Conservation (phyloP, 2,888 invertebrate species). For the Archaeoteleia sp. region DNA sequence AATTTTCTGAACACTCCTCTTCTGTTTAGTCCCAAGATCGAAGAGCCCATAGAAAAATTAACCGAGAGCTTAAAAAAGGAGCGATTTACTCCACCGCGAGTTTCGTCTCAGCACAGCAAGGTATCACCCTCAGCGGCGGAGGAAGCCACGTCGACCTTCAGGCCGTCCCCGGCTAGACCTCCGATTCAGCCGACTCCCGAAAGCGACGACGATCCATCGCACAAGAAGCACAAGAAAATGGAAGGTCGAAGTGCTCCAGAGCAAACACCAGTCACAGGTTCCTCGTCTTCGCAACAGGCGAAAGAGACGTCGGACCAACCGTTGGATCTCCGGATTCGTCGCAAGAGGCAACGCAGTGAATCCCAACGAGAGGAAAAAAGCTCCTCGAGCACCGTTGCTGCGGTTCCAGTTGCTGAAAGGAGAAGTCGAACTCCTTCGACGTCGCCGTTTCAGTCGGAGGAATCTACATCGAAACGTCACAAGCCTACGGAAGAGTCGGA, state of each 20-base stretch:
- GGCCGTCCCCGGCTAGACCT: conserved; percentile 82
- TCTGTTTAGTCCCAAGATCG: conserved; percentile 80
- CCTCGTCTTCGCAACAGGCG: conserved; percentile 24
- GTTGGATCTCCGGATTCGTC: conserved; percentile 67
- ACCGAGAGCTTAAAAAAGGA: conserved; percentile 78
- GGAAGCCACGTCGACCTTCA: conserved; percentile 79
- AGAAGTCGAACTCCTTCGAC: conserved; percentile 54
- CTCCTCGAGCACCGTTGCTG: conserved; percentile 5
- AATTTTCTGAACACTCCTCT: conserved; percentile 80
- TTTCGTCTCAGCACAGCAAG: conserved; percentile 76
- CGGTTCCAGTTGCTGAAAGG: conserved; percentile 27
- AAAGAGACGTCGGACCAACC: conserved; percentile 64
- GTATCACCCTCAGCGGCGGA: conserved; percentile 82
- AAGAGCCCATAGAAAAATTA: conserved; percentile 76
- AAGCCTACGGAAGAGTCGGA: conserved; percentile 55
- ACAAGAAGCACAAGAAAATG: conserved; percentile 28
- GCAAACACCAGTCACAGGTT: conserved; percentile 9
- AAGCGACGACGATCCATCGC: conserved; percentile 62
- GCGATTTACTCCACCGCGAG: conserved; percentile 78
- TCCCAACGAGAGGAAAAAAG: conserved; percentile 14
- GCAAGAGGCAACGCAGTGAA: conserved; percentile 61
- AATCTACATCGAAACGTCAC: conserved; percentile 18
- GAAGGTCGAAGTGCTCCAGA: conserved; percentile 22
- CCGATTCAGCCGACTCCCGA: conserved; percentile 69
- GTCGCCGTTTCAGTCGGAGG: conserved; percentile 23